Base-by-base conservation (phyloP, 2,888 invertebrate species). In the Latrodectus hesperus region DNA sequence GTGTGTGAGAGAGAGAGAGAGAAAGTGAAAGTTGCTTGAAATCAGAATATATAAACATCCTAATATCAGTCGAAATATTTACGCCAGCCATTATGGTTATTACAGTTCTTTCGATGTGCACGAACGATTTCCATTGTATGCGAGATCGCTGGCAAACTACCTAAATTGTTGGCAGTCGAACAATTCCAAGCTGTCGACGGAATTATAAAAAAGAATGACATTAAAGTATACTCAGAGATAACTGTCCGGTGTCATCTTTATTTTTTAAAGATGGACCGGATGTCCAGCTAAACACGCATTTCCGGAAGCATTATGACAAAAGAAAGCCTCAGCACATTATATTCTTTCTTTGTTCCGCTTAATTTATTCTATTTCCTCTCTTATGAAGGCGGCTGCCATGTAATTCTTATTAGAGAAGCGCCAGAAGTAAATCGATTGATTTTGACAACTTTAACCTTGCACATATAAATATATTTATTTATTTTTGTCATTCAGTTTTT, bases 281-380 rank as follows among this genome's bases (percentile, higher is more conserved):
- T 76, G 71, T 76, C 64, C 70, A n/a, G 65, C 17, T 11, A 60
- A 22, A 51, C 83, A 83, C 83, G 83, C 76, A 77, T 49, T 83
- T 83, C 83, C 83, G 76, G 38, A 38, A 6, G 38, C 38, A 38
- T 38, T 6, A 38, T 38, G 38, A 60, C n/a, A 16, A 60, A 60
- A 60, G 60, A 60, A 14, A 60, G 60, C 16, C 6, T 11, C 60
- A 12, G 60, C 10, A 60, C 12, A 60, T 60, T 60, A 60, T n/a
- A 10, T 8, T 38, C 38, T 38, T 38, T 38, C 38, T 38, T 38
- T 38, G 38, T 38, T 38, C 38, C 38, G 38, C 38, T 38, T 38
- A 38, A 38, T 38, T 38, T 38, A 38, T 38, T 38, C 38, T 38
- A 4, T 38, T 38, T 38, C 38, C 38, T 38, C 38, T 38, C 38